Conservation (phyloP, 2,113 vertebrate genomes). For the Leptobrachium leishanense region DNA sequence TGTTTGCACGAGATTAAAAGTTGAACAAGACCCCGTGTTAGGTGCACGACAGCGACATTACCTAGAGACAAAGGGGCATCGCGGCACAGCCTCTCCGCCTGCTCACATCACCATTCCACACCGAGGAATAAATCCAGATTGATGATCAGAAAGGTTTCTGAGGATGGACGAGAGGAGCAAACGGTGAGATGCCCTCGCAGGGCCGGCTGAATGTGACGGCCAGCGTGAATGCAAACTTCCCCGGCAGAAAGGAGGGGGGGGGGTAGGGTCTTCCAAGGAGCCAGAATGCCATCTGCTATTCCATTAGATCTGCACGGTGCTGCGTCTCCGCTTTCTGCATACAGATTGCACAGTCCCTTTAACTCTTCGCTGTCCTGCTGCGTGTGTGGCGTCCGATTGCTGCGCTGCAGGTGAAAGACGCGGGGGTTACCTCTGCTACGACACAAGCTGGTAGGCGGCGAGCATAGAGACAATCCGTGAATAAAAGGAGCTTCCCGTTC, state of each 20-base stretch:
- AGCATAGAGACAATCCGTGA: too few species aligned
- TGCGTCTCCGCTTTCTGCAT: slow-evolving; percentile 9
- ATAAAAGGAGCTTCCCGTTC: too few species aligned
- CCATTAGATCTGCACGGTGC: neutral
- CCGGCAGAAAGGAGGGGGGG: neutral
- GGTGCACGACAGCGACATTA: slow-evolving; percentile 42
- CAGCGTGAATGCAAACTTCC: neutral
- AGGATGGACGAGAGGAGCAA: too few species aligned
- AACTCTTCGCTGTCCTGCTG: neutral
- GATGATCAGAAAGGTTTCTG: too few species aligned
- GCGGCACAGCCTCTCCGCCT: neutral
- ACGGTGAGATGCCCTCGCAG: neutral
- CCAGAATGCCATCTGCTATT: slow-evolving; percentile 7
- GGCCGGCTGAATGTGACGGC: neutral
- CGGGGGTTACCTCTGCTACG: too few species aligned
- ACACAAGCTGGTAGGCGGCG: too few species aligned
- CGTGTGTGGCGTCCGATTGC: too few species aligned
- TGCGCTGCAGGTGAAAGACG: too few species aligned
- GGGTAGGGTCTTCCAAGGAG: neutral
- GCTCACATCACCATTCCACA: neutral
- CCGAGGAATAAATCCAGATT: neutral
- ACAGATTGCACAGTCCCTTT: slow-evolving; percentile 26
- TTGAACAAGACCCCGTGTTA: too few species aligned
- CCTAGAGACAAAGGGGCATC: slow-evolving; percentile 16
- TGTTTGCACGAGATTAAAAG: too few species aligned